phyloP scores from a whole-genome alignment of 2,888 invertebrate genomes.

The Baccha elongata region DNA sequence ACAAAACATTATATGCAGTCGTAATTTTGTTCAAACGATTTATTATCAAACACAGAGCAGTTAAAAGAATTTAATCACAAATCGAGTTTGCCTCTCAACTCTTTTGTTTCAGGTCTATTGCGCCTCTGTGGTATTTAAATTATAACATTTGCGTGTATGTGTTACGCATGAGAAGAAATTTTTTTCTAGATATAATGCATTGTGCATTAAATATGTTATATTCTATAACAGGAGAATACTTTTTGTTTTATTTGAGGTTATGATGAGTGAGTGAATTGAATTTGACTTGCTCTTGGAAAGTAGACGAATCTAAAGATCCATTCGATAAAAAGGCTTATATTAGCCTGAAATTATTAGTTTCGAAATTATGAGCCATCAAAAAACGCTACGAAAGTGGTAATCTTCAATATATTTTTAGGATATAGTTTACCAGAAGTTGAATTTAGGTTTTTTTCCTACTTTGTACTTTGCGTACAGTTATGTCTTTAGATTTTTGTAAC shows the following conservation, averaged over 20 bases:
- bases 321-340: no score
- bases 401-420: no score
- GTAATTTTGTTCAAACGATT: slow-evolving; percentile 38
- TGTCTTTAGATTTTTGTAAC: no score
- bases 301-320: no score
- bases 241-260: not conserved
- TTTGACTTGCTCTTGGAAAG: not conserved
- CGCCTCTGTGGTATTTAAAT: not conserved
- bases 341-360: no score
- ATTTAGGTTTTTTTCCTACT: no score
- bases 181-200: slow-evolving; percentile 14
- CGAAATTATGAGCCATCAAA: no score
- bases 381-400: no score
- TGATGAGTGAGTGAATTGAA: slow-evolving; percentile 4
- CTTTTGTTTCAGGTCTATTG: slow-evolving; percentile 17
- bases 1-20: slow-evolving; percentile 22
- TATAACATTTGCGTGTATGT: slow-evolving; percentile 43
- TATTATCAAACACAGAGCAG: slow-evolving; percentile 33
- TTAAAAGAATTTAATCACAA: slow-evolving; percentile 34
- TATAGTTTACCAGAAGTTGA: no score
- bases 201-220: slow-evolving; percentile 33
- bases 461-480: no score
- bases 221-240: not conserved
- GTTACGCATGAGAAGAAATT: slow-evolving; percentile 30
- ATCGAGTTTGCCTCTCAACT: slow-evolving; percentile 22